These are phyloP conservation scores for Drosophila maculinotata DNA, from an alignment of 2,888 invertebrate species.

Conservation along the genomic window DNA sequence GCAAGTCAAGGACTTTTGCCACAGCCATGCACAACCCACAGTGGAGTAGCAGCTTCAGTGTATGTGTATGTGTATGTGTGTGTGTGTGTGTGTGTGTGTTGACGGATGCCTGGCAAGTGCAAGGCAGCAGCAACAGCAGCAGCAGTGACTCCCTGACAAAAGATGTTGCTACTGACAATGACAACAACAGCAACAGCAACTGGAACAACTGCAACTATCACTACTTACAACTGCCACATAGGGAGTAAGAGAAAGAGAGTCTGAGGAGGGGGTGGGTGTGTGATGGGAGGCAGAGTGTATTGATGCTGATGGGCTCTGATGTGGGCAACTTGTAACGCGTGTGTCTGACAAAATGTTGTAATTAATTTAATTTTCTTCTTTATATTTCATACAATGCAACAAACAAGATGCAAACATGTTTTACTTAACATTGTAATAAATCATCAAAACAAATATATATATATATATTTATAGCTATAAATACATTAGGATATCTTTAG, in stretches of 20 bases:
- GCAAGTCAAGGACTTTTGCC: conserved; percentile 81
- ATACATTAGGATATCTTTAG: neutral
- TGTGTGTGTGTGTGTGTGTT: conserved; percentile 47
- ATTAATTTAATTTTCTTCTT: conserved; percentile 63
- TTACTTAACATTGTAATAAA: conserved; percentile 53
- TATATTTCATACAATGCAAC: conserved; percentile 7
- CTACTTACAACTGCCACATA: conserved; percentile 36
- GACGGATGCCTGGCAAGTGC: conserved; percentile 79
- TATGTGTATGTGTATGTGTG: neutral
- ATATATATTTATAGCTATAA: neutral
- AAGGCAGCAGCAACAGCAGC: conserved; percentile 50
- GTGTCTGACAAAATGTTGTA: conserved; percentile 80
- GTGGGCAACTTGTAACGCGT: conserved; percentile 71
- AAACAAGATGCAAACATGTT: conserved; percentile 61
- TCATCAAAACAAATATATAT: conserved; percentile 30
- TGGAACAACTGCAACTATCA: conserved; percentile 41
- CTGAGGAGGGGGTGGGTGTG: neutral
- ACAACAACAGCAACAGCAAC: conserved; percentile 20
- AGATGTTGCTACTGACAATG: conserved; percentile 49
- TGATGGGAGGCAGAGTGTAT: conserved; percentile 2
- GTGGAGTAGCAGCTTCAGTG: conserved; percentile 21
- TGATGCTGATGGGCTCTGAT: conserved; percentile 62
- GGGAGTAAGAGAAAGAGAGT: neutral
- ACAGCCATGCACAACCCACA: conserved; percentile 21
- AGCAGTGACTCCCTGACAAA: conserved; percentile 53